Evolutionary conservation across 2,797 vertebrate species (phyloP), one percentile per base, ranked within the genome.

Genomic region (Harpagifer antarcticus): DNA sequence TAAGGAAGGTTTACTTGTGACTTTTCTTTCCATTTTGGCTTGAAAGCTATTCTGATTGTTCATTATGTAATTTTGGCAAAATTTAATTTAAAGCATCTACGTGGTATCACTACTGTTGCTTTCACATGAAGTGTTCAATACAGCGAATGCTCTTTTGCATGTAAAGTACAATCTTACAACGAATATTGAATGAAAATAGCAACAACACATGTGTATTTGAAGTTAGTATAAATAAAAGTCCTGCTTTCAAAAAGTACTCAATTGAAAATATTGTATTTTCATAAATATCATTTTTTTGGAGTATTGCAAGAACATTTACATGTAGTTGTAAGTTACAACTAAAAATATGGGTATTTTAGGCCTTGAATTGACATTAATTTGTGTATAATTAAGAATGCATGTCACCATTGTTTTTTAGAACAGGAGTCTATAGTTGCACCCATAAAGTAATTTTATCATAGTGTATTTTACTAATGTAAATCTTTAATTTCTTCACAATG

Each of bases 131-230:
- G 19, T 67, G 19, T 67, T 60, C 15, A 15, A 57, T 33, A 56
- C 27, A 3, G 3, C 16, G 0, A 66, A 23, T 50, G 40, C 16
- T 70, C 2, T 47, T 72, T 65, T 66, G 53, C 64, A 71, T 67
- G 17, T 71, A 3, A 74, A 58, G 14, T 27, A 53, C 49, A 65
- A 3, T 56, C 59, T 45, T 45, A 77, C 27, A 69, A 62, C 71
- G 17, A 69, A 49, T 66, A 60, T 47, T 69, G 65, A 73, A 83
- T 86, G 74, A 50, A 63, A 80, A 47, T 63, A 75, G 76, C 68
- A 90, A 87, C 81, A 86, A 76, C 74, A 61, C 4, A 9, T 27
- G 45, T 62, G 15, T 48, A 23, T 68, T 72, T 16, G 1, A 49
- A 62, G 9, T 55, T 15, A 9, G 40, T 56, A 45, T 5, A 61